Conservation (phyloP, 1,140 invertebrate genomes). For the Lepidurus couesii region DNA sequence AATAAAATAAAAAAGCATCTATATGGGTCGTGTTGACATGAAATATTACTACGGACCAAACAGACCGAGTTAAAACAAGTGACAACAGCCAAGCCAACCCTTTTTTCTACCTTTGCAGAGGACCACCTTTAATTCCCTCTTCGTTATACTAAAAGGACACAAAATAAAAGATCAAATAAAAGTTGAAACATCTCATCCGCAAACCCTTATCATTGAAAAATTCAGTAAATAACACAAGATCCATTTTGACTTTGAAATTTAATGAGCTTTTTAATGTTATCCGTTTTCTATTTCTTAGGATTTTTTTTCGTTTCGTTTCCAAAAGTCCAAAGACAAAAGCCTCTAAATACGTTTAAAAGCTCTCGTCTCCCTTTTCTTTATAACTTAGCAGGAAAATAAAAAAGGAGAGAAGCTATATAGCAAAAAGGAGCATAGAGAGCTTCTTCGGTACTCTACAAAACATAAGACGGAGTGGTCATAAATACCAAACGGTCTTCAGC, state of each 20-base stretch:
- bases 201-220: not conserved
- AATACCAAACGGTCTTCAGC: slow-evolving; percentile 18
- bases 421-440: not conserved
- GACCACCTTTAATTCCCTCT: not conserved
- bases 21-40: slow-evolving; percentile 10
- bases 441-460: slow-evolving; percentile 15
- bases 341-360: slow-evolving; percentile 16
- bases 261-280: not conserved
- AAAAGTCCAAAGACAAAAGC: not conserved
- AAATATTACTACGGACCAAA: not conserved
- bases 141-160: not conserved
- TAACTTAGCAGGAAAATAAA: not conserved
- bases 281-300: not conserved
- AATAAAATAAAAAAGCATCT: slow-evolving; percentile 5
- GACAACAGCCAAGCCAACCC: slow-evolving; percentile 6
- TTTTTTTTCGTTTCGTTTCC: not conserved
- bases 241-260: not conserved
- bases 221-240: not conserved
- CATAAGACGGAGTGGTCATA: slow-evolving; percentile 21
- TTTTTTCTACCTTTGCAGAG: not conserved
- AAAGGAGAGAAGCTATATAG: not conserved
- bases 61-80: not conserved
- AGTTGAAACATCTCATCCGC: not conserved
- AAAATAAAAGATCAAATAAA: not conserved
- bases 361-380: not conserved